Evolutionary conservation across 1,140 invertebrate species (phyloP).

Genomic region (Phocides pigmalion): DNA sequence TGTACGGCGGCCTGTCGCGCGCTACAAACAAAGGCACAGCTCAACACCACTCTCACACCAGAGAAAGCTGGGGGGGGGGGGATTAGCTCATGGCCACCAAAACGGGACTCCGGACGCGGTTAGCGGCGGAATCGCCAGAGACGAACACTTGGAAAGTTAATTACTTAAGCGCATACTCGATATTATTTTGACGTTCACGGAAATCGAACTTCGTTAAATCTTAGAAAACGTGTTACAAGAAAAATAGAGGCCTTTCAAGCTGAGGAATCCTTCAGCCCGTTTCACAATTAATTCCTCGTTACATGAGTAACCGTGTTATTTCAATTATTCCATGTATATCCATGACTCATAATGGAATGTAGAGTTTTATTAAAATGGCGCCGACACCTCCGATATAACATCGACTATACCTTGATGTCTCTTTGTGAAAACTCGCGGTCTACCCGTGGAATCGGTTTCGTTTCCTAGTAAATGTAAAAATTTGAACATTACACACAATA

Average conservation of each 20-base stretch:
- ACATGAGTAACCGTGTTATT: conserved; percentile 1
- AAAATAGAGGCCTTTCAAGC: neutral
- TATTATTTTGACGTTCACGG: conserved; percentile 20
- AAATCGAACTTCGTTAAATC: conserved; percentile 13
- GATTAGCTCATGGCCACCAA: conserved; percentile 22
- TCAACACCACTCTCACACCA: conserved; percentile 74
- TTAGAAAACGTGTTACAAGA: conserved; percentile 21
- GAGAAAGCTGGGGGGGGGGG: conserved; percentile 29
- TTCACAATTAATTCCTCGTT: conserved; percentile 3
- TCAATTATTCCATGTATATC: neutral
- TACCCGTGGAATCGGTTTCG: conserved; percentile 46
- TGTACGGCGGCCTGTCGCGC: conserved; percentile 67
- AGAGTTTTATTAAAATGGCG: conserved; percentile 32
- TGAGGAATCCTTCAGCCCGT: conserved; percentile 2
- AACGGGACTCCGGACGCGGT: conserved; percentile 22
- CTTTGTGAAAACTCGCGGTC: conserved; percentile 57
- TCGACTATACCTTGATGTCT: conserved; percentile 71
- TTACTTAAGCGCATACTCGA: conserved; percentile 29
- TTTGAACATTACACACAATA: conserved; percentile 40
- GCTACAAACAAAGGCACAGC: conserved; percentile 76
- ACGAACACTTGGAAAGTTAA: conserved; percentile 24
- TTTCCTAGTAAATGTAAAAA: conserved; percentile 64
- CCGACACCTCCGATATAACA: conserved; percentile 43
- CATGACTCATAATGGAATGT: neutral
- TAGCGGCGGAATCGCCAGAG: conserved; percentile 22